Conservation (phyloP, 1,140 invertebrate genomes). For the Holotrichia oblita region DNA sequence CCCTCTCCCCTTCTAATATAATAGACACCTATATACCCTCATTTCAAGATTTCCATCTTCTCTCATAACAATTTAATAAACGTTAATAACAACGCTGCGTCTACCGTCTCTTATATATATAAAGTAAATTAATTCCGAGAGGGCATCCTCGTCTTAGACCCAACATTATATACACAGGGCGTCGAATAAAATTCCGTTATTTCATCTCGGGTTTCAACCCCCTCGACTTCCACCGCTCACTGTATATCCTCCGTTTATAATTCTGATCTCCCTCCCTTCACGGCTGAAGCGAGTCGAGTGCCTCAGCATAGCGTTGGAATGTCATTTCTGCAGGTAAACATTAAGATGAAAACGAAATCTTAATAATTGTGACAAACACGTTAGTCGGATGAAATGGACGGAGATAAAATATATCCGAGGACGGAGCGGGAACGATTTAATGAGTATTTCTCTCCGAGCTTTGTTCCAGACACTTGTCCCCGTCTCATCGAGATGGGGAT, state of each 20-base stretch:
- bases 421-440: not conserved
- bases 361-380: constrained; percentile 54
- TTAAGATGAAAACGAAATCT: constrained; percentile 58
- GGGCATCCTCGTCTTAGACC: constrained; percentile 46
- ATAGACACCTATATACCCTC: not conserved
- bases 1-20: too few species aligned
- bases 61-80: constrained; percentile 55
- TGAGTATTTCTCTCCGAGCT: not conserved
- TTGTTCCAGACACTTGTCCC: too few species aligned
- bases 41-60: constrained; percentile 21
- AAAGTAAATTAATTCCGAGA: constrained; percentile 52
- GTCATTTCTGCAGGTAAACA: constrained; percentile 55
- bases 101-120: constrained; percentile 43
- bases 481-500: too few species aligned
- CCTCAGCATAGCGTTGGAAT: constrained; percentile 43
- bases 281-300: not conserved
- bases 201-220: too few species aligned
- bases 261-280: too few species aligned
- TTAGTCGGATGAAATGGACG: not conserved
- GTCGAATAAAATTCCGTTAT: not conserved
- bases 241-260: not conserved
- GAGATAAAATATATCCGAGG: not conserved
- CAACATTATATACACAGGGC: constrained; percentile 13
- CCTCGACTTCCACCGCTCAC: not conserved
- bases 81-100: constrained; percentile 45